Conservation (phyloP, 2,113 vertebrate genomes). For the zebrafish (Danio rerio) region GRCz12tu NC_133194.1:37102501-37103000, state of each 20-base stretch:
- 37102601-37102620: too few species aligned
- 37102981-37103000: slow-evolving; percentile 12
- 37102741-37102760: slow-evolving; percentile 53
- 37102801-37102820: slow-evolving; percentile 71
- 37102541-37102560: too few species aligned
- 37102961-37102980: slow-evolving; percentile 14
- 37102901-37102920: slow-evolving; percentile 44
- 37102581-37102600: too few species aligned
- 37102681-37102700: not conserved
- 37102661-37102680: not conserved
- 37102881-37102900: slow-evolving; percentile 32
- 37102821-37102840: slow-evolving; percentile 73
- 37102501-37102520: too few species aligned
- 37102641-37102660: not conserved
- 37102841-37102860: slow-evolving; percentile 66
- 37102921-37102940: slow-evolving; percentile 17
- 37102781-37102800: slow-evolving; percentile 71
- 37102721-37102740: slow-evolving; percentile 58
- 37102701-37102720: slow-evolving; percentile 45
- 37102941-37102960: slow-evolving; percentile 40
- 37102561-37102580: too few species aligned
- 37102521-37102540: too few species aligned
- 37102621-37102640: not conserved
- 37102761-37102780: slow-evolving; percentile 63
- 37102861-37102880: slow-evolving; percentile 24